Percentiles rank a stretch among this genome's conserved stretches.
These are phyloP conservation scores for Cydia strobilella DNA, from an alignment of 1,140 invertebrate species.

Conservation along the genomic window DNA sequence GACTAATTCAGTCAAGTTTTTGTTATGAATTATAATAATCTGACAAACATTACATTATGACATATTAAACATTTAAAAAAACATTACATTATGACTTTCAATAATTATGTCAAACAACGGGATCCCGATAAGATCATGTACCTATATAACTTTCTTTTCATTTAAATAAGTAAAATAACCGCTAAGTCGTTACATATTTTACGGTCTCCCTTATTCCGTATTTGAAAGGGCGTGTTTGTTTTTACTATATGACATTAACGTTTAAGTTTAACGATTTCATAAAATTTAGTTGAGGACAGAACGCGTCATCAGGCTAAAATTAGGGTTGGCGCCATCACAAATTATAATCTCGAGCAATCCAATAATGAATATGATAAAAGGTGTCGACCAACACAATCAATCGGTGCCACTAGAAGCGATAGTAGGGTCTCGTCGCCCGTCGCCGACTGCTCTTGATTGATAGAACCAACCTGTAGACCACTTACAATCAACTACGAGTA, in stretches of 20 bases:
- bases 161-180: constrained; percentile 27
- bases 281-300: background rate
- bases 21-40: no score
- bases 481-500: constrained; percentile 58
- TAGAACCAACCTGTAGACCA: constrained; percentile 61
- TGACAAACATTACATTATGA: no score
- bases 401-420: constrained; percentile 63
- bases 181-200: constrained; percentile 20
- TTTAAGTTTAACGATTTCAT: background rate
- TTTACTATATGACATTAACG: constrained; percentile 6
- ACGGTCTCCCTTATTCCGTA: constrained; percentile 3
- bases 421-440: constrained; percentile 51
- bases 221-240: constrained; percentile 15
- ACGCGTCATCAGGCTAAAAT: background rate
- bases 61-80: no score
- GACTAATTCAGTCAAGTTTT: no score
- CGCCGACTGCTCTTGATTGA: constrained; percentile 59
- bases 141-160: constrained; percentile 34
- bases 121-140: no score
- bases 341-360: constrained; percentile 37
- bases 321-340: background rate
- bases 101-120: no score
- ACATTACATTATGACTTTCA: no score
- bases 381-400: constrained; percentile 64
- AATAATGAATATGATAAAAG: constrained; percentile 68